Percentiles rank a stretch among this genome's conserved stretches.
These are phyloP conservation scores for Chroicocephalus ridibundus DNA, from an alignment of 2,113 vertebrate genomes.

Conservation along the genomic window DNA sequence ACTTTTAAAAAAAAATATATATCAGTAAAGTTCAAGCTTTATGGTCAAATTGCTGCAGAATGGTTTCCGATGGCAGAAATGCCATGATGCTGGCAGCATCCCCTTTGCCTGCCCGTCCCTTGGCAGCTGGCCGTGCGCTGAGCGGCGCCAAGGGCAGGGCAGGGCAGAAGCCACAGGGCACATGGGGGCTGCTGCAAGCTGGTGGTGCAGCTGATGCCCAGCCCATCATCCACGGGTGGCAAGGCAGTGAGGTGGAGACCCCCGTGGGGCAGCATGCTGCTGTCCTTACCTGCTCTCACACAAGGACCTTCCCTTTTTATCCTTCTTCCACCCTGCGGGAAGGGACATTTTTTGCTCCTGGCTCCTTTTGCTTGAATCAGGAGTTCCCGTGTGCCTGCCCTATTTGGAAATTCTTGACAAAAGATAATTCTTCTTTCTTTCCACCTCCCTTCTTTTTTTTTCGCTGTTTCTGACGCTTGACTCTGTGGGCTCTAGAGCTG, in stretches of 20 bases:
- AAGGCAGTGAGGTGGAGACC: background rate
- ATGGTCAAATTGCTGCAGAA: background rate
- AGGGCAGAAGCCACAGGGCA: background rate
- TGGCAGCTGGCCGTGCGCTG: background rate
- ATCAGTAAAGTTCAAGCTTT: background rate
- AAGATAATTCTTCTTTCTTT: background rate
- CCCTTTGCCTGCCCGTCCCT: background rate
- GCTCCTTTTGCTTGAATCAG: background rate
- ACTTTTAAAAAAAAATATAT: background rate
- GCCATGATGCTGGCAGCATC: background rate
- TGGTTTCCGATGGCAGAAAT: background rate
- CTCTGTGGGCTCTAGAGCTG: background rate
- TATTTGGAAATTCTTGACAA: conserved; percentile 57
- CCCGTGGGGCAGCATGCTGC: background rate
- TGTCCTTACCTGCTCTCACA: background rate
- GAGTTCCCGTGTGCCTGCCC: background rate
- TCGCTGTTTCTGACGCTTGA: background rate
- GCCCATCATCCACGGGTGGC: rapidly evolving
- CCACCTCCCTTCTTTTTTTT: background rate
- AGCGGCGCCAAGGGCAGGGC: background rate
- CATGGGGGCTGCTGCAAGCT: background rate
- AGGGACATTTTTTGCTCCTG: background rate
- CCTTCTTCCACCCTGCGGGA: background rate
- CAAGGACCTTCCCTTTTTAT: background rate
- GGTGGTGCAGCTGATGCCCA: background rate